Conservation (phyloP, 1,140 invertebrate genomes). For the Sarcophaga peregrina region DNA sequence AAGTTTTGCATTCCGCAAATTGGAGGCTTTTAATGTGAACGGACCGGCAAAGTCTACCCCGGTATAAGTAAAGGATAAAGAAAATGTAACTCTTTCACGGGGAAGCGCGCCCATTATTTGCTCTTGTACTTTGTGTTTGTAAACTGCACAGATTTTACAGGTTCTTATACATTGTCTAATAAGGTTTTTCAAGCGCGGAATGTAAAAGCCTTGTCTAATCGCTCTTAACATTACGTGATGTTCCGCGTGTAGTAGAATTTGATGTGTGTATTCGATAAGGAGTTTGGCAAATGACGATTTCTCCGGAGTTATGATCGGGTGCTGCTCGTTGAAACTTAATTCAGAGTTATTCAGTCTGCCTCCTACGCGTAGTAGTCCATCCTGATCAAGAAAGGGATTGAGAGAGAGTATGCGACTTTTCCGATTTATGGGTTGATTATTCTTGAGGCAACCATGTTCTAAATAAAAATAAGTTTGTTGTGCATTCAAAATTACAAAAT, state of each 20-base stretch:
- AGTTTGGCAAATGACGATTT: slow-evolving; percentile 17
- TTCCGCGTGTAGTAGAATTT: neutral
- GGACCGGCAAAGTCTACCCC: neutral
- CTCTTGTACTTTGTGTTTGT: too few species aligned
- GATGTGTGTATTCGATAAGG: neutral
- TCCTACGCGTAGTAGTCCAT: neutral
- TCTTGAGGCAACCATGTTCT: neutral
- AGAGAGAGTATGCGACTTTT: neutral
- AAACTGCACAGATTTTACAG: neutral
- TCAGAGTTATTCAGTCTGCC: neutral
- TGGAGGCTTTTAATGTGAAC: neutral
- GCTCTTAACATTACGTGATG: neutral
- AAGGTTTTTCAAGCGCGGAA: neutral
- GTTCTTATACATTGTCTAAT: neutral
- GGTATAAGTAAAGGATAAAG: neutral
- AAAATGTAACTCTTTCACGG: neutral
- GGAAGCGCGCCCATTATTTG: too few species aligned
- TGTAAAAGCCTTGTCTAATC: neutral
- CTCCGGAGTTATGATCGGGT: slow-evolving; percentile 31
- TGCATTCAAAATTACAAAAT: neutral
- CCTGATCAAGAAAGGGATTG: neutral
- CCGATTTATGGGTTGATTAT: neutral
- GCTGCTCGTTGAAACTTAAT: neutral
- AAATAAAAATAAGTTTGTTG: neutral
- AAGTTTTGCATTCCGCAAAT: neutral